Evolutionary conservation across 2,888 invertebrate genomes (phyloP), one percentile per base, ranked within the genome.

Genomic region (Cancer borealis): DNA sequence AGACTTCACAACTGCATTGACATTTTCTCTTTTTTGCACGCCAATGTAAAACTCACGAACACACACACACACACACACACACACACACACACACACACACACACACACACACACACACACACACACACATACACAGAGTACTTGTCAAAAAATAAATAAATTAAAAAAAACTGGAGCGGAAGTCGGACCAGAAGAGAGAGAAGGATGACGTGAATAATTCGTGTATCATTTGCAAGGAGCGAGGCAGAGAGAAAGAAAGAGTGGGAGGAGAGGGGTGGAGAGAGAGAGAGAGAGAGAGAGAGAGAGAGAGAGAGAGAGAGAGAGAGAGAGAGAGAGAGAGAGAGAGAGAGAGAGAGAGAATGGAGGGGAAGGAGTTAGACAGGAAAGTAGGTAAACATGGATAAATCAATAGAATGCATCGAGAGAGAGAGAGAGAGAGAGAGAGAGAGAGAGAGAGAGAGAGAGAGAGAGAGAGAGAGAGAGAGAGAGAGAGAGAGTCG

Each of bases 361-460:
- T 60, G 60, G 60, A 60, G 60, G 60, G 60, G 60, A 60, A 60
- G 60, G 60, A 60, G 21, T 60, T 17, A 60, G 60, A 54, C 14
- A 60, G 60, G 60, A 60, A 60, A 60, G 60, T 60, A 60, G 60
- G 60, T 21, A 60, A 60, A 60, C 60, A 60, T 60, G 21, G 21
- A 21, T 60, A 60, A 60, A 60, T 60, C 60, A 60, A 60, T 60
- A 60, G 60, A 60, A 60, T 60, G 60, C 60, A 60, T 60, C 60
- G 60, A 60, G 60, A 60, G 60, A 60, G 60, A 60, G 60, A 60
- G 60, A 60, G 60, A 60, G 60, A 60, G 60, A 60, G 60, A 60
- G 60, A 60, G 60, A 60, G 60, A 60, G 60, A 60, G 60, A 60
- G 60, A 60, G 60, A 60, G 60, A 60, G 60, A 60, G 60, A 60